These are phyloP conservation scores for Neodiprion lecontei DNA, from an alignment of 1,140 invertebrate genomes.

Conservation along the genomic window DNA sequence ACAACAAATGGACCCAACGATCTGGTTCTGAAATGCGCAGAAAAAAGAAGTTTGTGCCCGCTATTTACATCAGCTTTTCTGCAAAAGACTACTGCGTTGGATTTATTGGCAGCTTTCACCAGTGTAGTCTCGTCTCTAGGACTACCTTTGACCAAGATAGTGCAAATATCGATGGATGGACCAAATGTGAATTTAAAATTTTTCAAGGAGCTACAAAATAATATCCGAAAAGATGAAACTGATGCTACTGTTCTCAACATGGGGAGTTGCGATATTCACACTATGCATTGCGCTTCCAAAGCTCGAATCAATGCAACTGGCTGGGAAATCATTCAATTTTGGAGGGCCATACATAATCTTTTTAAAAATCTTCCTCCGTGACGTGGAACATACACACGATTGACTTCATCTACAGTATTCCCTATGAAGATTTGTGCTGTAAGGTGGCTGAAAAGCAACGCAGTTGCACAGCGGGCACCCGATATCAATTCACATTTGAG, in stretches of 20 bases:
- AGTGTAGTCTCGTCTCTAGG: conserved; percentile 11
- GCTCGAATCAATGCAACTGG: conserved; percentile 28
- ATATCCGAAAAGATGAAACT: conserved; percentile 3
- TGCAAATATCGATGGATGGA: conserved; percentile 32
- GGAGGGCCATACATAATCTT: conserved; percentile 22
- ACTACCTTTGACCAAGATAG: conserved; percentile 21
- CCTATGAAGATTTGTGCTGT: conserved; percentile 29
- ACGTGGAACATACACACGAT: conserved; percentile 13
- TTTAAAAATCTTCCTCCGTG: conserved; percentile 26
- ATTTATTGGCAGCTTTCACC: conserved; percentile 28
- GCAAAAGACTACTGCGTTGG: conserved; percentile 19
- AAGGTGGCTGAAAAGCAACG: conserved; percentile 25
- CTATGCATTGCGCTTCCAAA: conserved; percentile 31
- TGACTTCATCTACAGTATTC: conserved; percentile 15
- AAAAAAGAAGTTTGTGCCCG: conserved; percentile 27
- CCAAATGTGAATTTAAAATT: conserved; percentile 30
- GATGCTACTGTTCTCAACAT: conserved; percentile 8
- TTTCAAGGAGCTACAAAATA: conserved; percentile 5
- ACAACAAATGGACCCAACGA: conserved; percentile 33
- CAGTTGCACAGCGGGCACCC: conserved; percentile 17
- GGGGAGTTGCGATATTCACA: conserved; percentile 30
- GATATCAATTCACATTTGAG: conserved; percentile 12
- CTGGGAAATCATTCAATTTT: conserved; percentile 29
- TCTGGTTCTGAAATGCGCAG: conserved; percentile 27
- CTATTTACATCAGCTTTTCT: conserved; percentile 31